Evolutionary conservation across 2,888 invertebrate genomes (phyloP).

Genomic region (Philereme vetulata): DNA sequence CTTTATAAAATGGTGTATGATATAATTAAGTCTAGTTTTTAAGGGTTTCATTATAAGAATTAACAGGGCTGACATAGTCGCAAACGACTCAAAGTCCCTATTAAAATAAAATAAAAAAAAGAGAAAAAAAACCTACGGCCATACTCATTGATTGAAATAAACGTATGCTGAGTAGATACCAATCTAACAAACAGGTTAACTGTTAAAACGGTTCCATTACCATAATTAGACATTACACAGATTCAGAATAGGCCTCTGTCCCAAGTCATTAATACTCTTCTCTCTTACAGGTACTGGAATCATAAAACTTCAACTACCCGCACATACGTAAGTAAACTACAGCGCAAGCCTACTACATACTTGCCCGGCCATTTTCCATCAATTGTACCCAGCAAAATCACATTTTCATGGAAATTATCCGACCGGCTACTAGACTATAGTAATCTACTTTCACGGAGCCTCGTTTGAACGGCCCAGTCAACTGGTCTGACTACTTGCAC

Average conservation of each 20-base stretch:
- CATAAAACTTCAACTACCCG: slow-evolving; percentile 10
- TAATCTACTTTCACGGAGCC: slow-evolving; percentile 57
- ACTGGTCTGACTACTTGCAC: slow-evolving; percentile 44
- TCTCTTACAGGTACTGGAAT: slow-evolving; percentile 24
- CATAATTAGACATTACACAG: not conserved
- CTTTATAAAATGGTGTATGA: too few species aligned
- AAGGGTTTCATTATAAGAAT: too few species aligned
- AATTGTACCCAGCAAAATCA: slow-evolving; percentile 52
- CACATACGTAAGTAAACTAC: slow-evolving; percentile 26
- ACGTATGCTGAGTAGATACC: too few species aligned
- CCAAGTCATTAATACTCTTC: slow-evolving; percentile 18
- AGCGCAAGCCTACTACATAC: slow-evolving; percentile 7
- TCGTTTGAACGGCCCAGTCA: slow-evolving; percentile 48
- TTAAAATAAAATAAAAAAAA: too few species aligned
- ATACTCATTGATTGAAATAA: too few species aligned
- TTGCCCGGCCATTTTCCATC: slow-evolving; percentile 52
- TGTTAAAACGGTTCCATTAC: too few species aligned
- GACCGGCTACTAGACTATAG: slow-evolving; percentile 22
- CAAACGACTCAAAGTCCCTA: too few species aligned
- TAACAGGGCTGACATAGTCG: too few species aligned
- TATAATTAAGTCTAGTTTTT: too few species aligned
- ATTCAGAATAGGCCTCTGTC: not conserved
- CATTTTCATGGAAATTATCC: slow-evolving; percentile 64
- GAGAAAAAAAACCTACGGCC: too few species aligned
- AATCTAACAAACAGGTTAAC: too few species aligned